Conservation (phyloP, 1,140 invertebrate genomes). For the Drosophila takahashii region DNA sequence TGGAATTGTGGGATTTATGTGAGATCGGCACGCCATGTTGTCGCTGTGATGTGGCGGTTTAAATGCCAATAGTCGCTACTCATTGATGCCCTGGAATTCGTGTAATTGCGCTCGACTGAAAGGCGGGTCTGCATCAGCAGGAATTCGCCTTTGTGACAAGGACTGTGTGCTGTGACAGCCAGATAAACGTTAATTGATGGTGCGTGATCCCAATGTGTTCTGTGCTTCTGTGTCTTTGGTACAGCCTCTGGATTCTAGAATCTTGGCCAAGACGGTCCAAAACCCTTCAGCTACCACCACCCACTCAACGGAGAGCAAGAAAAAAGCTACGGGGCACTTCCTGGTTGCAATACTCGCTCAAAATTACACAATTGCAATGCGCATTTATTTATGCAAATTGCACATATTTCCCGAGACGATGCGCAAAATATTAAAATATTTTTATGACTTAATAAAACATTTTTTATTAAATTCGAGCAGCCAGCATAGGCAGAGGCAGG, state of each 20-base stretch:
- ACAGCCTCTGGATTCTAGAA: constrained; percentile 8
- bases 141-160: constrained; percentile 48
- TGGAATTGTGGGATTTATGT: constrained; percentile 51
- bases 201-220: constrained; percentile 46
- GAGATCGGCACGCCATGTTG: constrained; percentile 58
- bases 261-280: background rate
- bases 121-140: constrained; percentile 21
- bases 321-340: constrained; percentile 54
- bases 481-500: constrained; percentile 8
- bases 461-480: constrained; percentile 82
- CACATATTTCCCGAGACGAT: constrained; percentile 36
- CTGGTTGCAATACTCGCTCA: constrained; percentile 59
- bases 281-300: constrained; percentile 31
- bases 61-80: constrained; percentile 68
- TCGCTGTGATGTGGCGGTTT: constrained; percentile 54
- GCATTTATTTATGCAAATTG: constrained; percentile 79
- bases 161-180: constrained; percentile 40
- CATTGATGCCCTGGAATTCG: constrained; percentile 69
- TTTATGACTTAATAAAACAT: constrained; percentile 83
- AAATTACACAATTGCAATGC: constrained; percentile 79
- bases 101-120: constrained; percentile 58
- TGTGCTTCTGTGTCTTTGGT: constrained; percentile 9
- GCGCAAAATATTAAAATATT: constrained; percentile 76
- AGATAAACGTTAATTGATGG: constrained; percentile 80
- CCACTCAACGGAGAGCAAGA: constrained; percentile 8